Evolutionary conservation across 2,888 invertebrate genomes (phyloP).

Genomic region (Leucophenga maculata): DNA sequence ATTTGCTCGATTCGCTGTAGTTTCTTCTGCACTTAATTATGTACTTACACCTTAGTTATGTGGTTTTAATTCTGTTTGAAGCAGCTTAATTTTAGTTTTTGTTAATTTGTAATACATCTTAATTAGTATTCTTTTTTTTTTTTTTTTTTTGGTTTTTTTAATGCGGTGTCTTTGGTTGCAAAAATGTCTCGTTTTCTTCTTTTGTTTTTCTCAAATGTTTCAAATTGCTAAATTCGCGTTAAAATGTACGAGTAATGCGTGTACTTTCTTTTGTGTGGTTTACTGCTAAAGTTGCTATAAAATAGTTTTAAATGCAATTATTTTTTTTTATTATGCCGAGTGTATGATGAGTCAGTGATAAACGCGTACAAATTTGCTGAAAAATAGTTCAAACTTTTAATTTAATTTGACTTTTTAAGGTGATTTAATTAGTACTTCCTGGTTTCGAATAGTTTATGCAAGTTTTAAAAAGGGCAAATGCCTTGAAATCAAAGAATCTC

Average conservation of each 20-base stretch:
- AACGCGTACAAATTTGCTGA: no score
- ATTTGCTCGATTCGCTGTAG: constrained; percentile 31
- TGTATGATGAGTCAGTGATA: no score
- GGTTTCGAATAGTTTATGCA: no score
- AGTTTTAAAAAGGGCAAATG: no score
- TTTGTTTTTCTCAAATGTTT: constrained; percentile 6
- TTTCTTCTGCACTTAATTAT: constrained; percentile 34
- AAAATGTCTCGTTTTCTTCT: constrained; percentile 5
- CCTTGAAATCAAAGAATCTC: no score
- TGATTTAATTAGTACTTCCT: no score
- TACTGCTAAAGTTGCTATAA: not conserved
- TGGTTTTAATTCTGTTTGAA: constrained; percentile 39
- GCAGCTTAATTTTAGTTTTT: constrained; percentile 33
- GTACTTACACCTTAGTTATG: constrained; percentile 33
- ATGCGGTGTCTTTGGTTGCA: constrained; percentile 47
- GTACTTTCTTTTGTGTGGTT: no score
- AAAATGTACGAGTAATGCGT: no score
- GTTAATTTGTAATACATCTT: not conserved
- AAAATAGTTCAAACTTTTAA: no score
- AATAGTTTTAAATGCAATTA: constrained; percentile 8
- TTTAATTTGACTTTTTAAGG: no score
- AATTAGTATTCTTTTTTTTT: no score
- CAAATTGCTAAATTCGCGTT: constrained; percentile 18
- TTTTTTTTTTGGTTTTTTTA: no score
- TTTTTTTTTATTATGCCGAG: not conserved